These are phyloP conservation scores for Meteorus colon DNA, from an alignment of 2,888 invertebrate genomes.

Conservation along the genomic window DNA sequence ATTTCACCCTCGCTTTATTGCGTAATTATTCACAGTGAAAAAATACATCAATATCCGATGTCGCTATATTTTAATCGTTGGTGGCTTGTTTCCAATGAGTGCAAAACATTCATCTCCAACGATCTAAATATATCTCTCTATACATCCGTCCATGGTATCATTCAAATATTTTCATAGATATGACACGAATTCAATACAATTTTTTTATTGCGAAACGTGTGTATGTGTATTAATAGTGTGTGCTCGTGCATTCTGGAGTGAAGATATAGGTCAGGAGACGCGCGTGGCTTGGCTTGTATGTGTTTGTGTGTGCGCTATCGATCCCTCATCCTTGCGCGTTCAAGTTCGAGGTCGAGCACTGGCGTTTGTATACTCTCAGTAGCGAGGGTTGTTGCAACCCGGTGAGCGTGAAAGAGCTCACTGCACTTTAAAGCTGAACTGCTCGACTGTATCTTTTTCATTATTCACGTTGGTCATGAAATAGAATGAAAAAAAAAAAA, in stretches of 20 bases:
- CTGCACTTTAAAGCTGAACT: slow-evolving; percentile 33
- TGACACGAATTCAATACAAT: background rate
- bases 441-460: background rate
- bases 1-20: background rate
- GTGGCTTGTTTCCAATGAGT: background rate
- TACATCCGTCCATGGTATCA: no score
- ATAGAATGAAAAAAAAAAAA: slow-evolving; percentile 13
- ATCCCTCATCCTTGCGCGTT: slow-evolving; percentile 58
- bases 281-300: slow-evolving; percentile 56
- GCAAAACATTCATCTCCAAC: background rate
- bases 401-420: background rate
- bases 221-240: background rate
- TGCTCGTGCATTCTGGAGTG: background rate
- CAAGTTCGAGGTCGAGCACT: slow-evolving; percentile 66
- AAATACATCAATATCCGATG: background rate
- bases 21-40: background rate
- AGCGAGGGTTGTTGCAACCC: slow-evolving; percentile 25
- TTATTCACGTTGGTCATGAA: background rate
- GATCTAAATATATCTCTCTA: background rate
- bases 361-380: slow-evolving; percentile 2
- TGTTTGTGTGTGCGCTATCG: slow-evolving; percentile 56
- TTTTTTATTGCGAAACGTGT: background rate
- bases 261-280: slow-evolving; percentile 64
- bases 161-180: background rate
- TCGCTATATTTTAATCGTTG: background rate